These are phyloP conservation scores for Euschistus heros DNA, from an alignment of 1,140 invertebrate species.

Conservation along the genomic window DNA sequence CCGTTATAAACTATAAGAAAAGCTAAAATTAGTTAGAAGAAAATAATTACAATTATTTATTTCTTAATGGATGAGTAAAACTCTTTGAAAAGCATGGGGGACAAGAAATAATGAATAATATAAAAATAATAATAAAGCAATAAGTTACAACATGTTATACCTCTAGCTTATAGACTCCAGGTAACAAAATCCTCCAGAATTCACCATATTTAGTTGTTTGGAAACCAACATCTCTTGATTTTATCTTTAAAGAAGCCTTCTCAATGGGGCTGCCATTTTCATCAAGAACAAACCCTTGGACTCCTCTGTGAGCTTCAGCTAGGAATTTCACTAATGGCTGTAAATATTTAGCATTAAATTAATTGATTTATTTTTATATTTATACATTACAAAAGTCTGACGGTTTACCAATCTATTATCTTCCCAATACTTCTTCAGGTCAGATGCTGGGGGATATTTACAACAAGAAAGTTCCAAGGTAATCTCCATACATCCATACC, in stretches of 20 bases:
- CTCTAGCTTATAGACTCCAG: slow-evolving; percentile 32
- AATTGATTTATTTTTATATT: background rate
- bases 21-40: background rate
- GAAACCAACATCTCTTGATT: slow-evolving; percentile 75
- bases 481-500: slow-evolving; percentile 97
- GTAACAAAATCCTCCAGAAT: slow-evolving; percentile 41
- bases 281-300: slow-evolving; percentile 73
- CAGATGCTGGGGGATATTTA: slow-evolving; percentile 79
- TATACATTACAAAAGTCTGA: background rate
- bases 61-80: too few species aligned
- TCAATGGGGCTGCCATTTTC: slow-evolving; percentile 69
- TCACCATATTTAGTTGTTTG: slow-evolving; percentile 85
- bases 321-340: slow-evolving; percentile 75
- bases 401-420: slow-evolving; percentile 74
- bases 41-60: too few species aligned
- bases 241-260: slow-evolving; percentile 70
- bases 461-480: slow-evolving; percentile 95
- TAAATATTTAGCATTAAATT: slow-evolving; percentile 25
- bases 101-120: too few species aligned
- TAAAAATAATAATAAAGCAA: background rate
- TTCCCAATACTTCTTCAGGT: slow-evolving; percentile 85
- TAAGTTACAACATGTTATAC: slow-evolving; percentile 19
- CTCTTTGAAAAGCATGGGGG: too few species aligned
- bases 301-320: slow-evolving; percentile 77
- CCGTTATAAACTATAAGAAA: too few species aligned